Evolutionary conservation across 2,888 invertebrate genomes (phyloP).

Genomic region (Acleris holmiana): DNA sequence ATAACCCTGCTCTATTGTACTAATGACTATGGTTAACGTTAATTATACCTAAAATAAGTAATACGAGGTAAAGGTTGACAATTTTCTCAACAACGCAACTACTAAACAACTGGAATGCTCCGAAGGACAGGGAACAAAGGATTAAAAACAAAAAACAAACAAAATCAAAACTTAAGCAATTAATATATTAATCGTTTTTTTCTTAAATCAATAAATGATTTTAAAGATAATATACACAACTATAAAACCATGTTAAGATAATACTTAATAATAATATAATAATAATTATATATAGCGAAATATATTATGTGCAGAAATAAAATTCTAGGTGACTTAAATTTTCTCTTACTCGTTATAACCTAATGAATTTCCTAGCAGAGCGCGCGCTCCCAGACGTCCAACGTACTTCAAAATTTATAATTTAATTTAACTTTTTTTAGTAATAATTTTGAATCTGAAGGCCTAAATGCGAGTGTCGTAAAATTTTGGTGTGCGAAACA

Average conservation of each 20-base stretch:
- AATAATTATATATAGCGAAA: constrained; percentile 85
- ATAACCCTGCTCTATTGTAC: constrained; percentile 85
- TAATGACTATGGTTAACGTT: constrained; percentile 82
- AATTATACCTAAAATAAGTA: constrained; percentile 82
- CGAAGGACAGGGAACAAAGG: constrained; percentile 68
- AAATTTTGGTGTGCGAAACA: constrained; percentile 85
- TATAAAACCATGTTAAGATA: constrained; percentile 84
- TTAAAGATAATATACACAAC: constrained; percentile 81
- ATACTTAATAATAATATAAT: constrained; percentile 84
- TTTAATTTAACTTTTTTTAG: constrained; percentile 80
- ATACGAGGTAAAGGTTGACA: constrained; percentile 83
- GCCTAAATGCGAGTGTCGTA: constrained; percentile 88
- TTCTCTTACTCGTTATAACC: constrained; percentile 82
- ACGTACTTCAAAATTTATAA: constrained; percentile 77
- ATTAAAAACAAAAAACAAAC: constrained; percentile 74
- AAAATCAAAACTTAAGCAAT: constrained; percentile 83
- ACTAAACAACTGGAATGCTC: constrained; percentile 58
- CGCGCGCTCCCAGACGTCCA: constrained; percentile 68
- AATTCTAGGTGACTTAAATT: constrained; percentile 85
- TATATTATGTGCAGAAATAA: constrained; percentile 85
- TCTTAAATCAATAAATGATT: constrained; percentile 84
- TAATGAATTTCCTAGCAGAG: constrained; percentile 82
- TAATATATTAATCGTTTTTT: constrained; percentile 84
- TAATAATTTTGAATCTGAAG: constrained; percentile 87
- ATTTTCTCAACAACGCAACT: constrained; percentile 67